Conservation (phyloP, 2,113 vertebrate species). For the Chroicocephalus ridibundus region DNA sequence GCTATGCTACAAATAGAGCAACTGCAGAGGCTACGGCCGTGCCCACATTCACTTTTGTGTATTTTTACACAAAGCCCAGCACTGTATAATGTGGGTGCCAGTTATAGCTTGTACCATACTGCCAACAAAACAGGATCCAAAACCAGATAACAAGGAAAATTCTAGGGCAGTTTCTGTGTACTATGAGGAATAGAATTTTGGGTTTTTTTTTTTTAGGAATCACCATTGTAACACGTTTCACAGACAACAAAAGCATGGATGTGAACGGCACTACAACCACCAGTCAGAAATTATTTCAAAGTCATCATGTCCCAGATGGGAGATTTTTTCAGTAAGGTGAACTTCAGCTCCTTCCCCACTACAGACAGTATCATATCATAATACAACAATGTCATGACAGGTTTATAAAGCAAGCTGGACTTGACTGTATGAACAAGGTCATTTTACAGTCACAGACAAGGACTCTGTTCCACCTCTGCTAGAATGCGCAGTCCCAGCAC, state of each 20-base stretch:
- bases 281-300: not conserved
- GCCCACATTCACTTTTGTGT: not conserved
- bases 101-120: slow-evolving; percentile 2
- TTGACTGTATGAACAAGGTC: not conserved
- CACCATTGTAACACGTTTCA: not conserved
- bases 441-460: not conserved
- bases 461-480: not conserved
- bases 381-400: not conserved
- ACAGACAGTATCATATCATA: not conserved
- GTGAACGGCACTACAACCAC: not conserved
- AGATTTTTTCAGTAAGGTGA: not conserved
- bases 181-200: not conserved
- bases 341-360: not conserved
- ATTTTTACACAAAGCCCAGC: slow-evolving; percentile 55
- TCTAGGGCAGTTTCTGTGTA: not conserved
- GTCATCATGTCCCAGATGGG: not conserved
- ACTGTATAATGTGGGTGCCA: slow-evolving; percentile 16
- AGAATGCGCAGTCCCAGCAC: not conserved
- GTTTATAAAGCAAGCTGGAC: not conserved
- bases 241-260: not conserved
- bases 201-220: not conserved
- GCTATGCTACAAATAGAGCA: slow-evolving; percentile 54
- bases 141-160: slow-evolving; percentile 32
- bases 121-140: slow-evolving; percentile 14
- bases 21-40: slow-evolving; percentile 16